Evolutionary conservation across 2,888 invertebrate species (phyloP).

Genomic region (Pterostichus niger): DNA sequence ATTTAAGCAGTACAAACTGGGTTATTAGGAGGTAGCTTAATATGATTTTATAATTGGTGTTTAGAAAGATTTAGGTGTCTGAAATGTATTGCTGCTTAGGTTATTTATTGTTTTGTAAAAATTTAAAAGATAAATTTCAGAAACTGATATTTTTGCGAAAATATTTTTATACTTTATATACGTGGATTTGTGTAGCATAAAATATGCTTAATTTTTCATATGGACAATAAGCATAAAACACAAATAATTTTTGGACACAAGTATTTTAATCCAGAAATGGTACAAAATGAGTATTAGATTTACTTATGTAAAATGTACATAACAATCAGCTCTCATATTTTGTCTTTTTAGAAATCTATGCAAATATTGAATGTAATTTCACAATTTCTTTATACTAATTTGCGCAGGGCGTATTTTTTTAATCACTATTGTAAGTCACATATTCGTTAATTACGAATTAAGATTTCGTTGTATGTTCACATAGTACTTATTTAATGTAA

Average conservation of each 20-base stretch:
- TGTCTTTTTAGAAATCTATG: not conserved
- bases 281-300: conserved; percentile 37
- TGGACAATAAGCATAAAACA: conserved; percentile 37
- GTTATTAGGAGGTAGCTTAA: not conserved
- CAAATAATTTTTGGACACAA: conserved; percentile 21
- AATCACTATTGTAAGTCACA: conserved; percentile 47
- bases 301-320: conserved; percentile 25
- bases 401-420: conserved; percentile 52
- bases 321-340: not conserved
- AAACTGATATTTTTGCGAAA: conserved; percentile 75
- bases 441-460: conserved; percentile 38
- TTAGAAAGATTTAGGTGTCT: conserved; percentile 46
- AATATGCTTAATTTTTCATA: conserved; percentile 35
- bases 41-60: conserved; percentile 59
- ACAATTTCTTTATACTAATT: conserved; percentile 14
- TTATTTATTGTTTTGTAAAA: conserved; percentile 67
- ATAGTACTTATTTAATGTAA: conserved; percentile 64
- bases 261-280: conserved; percentile 28
- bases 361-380: conserved; percentile 12
- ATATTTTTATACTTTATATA: conserved; percentile 79
- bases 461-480: conserved; percentile 39
- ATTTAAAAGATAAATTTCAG: conserved; percentile 68
- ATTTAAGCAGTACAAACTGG: conserved; percentile 50
- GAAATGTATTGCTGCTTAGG: conserved; percentile 51
- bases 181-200: conserved; percentile 60